Conservation (phyloP, 2,888 invertebrate genomes). For the Pelosia muscerda region DNA sequence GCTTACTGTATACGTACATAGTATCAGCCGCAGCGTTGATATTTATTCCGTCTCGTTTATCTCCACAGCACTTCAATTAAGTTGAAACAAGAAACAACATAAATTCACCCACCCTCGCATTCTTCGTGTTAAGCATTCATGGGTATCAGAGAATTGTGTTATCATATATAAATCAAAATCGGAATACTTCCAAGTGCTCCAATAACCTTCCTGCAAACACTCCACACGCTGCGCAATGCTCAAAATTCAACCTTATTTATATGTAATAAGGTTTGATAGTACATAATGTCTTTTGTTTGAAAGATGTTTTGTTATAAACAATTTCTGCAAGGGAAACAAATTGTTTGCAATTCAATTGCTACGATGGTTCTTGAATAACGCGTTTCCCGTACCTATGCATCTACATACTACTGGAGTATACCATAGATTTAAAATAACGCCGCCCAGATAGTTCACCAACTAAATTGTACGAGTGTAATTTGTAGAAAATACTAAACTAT, state of each 20-base stretch:
- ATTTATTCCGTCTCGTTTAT: constrained; percentile 18
- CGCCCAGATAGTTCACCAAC: not conserved
- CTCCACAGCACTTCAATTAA: constrained; percentile 35
- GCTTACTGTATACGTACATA: not conserved
- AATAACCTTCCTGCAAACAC: constrained; percentile 24
- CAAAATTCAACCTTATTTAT: constrained; percentile 31
- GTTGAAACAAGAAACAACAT: constrained; percentile 47
- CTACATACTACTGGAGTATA: constrained; percentile 39
- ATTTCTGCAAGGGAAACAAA: constrained; percentile 71
- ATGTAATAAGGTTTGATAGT: constrained; percentile 20
- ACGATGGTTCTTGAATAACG: constrained; percentile 61
- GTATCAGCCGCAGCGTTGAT: not conserved
- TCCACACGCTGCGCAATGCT: constrained; percentile 19
- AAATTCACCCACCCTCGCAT: constrained; percentile 45
- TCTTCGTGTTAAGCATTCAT: constrained; percentile 48
- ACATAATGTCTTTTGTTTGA: constrained; percentile 1
- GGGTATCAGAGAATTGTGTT: constrained; percentile 54
- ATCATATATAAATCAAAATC: constrained; percentile 59
- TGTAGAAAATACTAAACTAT: not conserved
- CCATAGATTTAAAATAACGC: not conserved
- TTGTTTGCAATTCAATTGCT: constrained; percentile 69
- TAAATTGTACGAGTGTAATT: not conserved
- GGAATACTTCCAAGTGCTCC: constrained; percentile 50
- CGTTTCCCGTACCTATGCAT: constrained; percentile 20
- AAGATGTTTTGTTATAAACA: constrained; percentile 61